phyloP scores from a whole-genome alignment of 2,797 vertebrate genomes.

The Crax fasciolata region DNA sequence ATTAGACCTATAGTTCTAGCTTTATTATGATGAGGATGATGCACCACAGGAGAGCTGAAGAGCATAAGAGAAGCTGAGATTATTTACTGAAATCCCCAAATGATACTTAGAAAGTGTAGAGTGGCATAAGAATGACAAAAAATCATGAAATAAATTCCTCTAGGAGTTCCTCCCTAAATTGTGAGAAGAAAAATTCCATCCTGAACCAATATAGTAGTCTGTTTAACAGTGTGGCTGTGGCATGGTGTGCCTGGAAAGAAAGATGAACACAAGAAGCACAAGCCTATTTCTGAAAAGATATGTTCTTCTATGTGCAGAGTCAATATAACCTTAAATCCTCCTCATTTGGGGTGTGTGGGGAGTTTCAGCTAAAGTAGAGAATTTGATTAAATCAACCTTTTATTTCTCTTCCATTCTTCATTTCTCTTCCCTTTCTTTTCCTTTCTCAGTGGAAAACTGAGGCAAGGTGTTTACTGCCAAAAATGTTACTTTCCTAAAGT shows the following conservation, averaged over 20 bases:
- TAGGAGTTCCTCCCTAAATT: neutral
- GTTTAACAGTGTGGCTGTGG: neutral
- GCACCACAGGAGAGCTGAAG: neutral
- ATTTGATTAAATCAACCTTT: neutral
- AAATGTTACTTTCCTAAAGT: neutral
- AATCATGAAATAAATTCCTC: neutral
- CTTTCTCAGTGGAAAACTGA: neutral
- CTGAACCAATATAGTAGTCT: neutral
- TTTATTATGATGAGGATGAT: neutral
- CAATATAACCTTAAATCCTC: neutral
- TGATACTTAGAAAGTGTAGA: neutral
- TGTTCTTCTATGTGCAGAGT: neutral
- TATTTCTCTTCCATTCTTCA: no score
- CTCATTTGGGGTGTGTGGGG: neutral
- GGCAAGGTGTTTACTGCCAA: neutral
- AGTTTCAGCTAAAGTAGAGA: neutral
- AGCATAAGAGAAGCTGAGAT: neutral
- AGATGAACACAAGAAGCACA: neutral
- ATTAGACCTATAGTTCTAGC: neutral
- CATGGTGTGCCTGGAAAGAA: accelerated
- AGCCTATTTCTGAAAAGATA: neutral
- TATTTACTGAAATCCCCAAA: neutral
- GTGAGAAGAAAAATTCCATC: neutral
- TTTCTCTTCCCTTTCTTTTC: neutral
- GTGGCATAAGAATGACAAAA: neutral